phyloP scores from a whole-genome alignment of 2,113 vertebrate genomes.

The Psammodynastes pulverulentus region DNA sequence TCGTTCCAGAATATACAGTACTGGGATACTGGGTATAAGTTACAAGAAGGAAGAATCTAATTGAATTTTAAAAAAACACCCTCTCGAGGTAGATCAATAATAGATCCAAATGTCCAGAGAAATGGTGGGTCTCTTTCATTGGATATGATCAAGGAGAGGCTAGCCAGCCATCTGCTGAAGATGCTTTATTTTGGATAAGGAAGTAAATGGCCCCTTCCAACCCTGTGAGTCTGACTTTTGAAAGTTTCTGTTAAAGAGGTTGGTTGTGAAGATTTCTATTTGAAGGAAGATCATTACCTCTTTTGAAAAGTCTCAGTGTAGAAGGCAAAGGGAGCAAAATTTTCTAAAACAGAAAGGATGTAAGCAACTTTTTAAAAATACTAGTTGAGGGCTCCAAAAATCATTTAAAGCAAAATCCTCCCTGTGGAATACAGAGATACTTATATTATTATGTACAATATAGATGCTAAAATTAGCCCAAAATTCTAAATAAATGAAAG shows the following conservation, averaged over 20 bases:
- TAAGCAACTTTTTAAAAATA: not conserved
- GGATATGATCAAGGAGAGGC: not conserved
- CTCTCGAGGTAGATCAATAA: not conserved
- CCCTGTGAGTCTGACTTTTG: not conserved
- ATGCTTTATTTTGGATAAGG: not conserved
- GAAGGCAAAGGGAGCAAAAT: not conserved
- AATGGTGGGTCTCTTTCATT: not conserved
- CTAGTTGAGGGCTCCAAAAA: not conserved
- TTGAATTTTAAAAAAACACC: not conserved
- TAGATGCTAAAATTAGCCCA: not conserved
- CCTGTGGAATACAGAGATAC: not conserved
- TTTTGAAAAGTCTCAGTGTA: not conserved
- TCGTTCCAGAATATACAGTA: not conserved
- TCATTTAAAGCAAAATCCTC: not conserved
- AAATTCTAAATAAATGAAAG: not conserved
- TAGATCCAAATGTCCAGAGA: not conserved
- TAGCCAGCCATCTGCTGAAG: not conserved
- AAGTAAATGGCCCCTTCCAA: not conserved
- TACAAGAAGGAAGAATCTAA: not conserved
- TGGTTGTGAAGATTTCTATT: constrained; percentile 16
- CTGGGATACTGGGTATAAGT: not conserved
- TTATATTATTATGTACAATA: not conserved
- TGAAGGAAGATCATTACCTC: not conserved
- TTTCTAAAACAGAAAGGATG: not conserved
- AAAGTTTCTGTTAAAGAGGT: constrained; percentile 13